A percentile compares a stretch with the other conserved stretches of the same genome.
Conservation (phyloP, 35 echinoderm and acorn worm genomes). For the Apostichopus parvimensis region DNA sequence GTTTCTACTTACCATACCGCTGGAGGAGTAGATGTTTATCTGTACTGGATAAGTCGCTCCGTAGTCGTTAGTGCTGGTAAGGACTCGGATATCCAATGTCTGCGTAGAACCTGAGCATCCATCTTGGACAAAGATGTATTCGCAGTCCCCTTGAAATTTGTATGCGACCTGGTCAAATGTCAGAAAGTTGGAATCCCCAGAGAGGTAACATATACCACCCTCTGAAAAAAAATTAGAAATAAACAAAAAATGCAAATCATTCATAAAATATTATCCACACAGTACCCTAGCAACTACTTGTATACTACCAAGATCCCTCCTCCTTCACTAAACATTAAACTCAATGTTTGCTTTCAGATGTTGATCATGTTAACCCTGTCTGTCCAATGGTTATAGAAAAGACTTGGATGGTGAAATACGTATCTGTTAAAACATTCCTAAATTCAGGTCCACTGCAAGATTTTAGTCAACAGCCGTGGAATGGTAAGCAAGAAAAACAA, state of each 20-base stretch:
- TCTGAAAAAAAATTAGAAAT: slow-evolving; percentile 44
- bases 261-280: not conserved
- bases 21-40: slow-evolving; percentile 21
- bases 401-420: too few relatives aligned
- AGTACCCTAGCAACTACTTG: not conserved
- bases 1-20: not conserved
- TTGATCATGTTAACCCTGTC: too few relatives aligned
- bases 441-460: too few relatives aligned
- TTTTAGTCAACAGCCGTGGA: too few relatives aligned
- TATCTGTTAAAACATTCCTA: too few relatives aligned
- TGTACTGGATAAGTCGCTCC: slow-evolving; percentile 24
- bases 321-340: too few relatives aligned
- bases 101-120: slow-evolving; percentile 17
- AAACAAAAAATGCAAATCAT: too few relatives aligned
- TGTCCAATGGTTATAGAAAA: too few relatives aligned
- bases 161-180: slow-evolving; percentile 82
- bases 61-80: not conserved
- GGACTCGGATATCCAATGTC: not conserved
- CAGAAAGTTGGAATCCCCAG: slow-evolving; percentile 82
- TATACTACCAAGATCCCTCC: not conserved
- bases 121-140: slow-evolving; percentile 79
- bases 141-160: slow-evolving; percentile 82
- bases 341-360: too few relatives aligned
- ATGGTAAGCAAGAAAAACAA: too few relatives aligned
- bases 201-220: slow-evolving; percentile 84